These are phyloP conservation scores for Drosophila monieri DNA, from an alignment of 2,888 invertebrate species.

Conservation along the genomic window DNA sequence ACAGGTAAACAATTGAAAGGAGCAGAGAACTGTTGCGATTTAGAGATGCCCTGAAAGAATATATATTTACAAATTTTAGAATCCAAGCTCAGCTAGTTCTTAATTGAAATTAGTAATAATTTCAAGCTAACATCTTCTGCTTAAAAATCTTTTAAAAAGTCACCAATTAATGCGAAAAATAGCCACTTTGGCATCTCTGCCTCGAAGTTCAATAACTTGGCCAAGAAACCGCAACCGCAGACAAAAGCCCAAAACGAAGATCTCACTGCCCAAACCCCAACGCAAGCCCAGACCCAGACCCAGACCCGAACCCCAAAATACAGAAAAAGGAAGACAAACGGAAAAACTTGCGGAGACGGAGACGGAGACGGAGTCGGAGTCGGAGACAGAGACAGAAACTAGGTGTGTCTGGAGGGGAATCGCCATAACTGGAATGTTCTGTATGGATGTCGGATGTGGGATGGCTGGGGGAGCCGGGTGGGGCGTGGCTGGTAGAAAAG, in stretches of 20 bases:
- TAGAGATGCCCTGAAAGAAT: background rate
- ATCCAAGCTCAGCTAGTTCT: background rate
- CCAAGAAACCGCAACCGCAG: constrained; percentile 28
- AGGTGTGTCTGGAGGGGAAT: constrained; percentile 72
- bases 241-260: constrained; percentile 13
- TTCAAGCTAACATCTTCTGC: background rate
- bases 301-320: constrained; percentile 13
- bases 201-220: constrained; percentile 56
- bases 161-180: background rate
- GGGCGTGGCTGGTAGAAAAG: constrained; percentile 52
- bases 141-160: background rate
- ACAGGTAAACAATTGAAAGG: constrained; percentile 45
- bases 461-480: constrained; percentile 7
- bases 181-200: background rate
- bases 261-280: constrained; percentile 6
- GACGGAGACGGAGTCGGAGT: background rate
- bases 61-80: background rate
- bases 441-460: constrained; percentile 15
- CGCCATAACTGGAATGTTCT: constrained; percentile 71
- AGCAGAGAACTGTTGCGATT: background rate
- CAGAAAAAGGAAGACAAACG: constrained; percentile 14
- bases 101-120: background rate
- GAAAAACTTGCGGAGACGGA: constrained; percentile 8
- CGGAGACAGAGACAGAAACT: constrained; percentile 54
- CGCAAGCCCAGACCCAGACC: constrained; percentile 11